Evolutionary conservation across 2,888 invertebrate species (phyloP), one percentile per base, ranked within the genome.

Genomic region (Lasioglossum pauxillum): DNA sequence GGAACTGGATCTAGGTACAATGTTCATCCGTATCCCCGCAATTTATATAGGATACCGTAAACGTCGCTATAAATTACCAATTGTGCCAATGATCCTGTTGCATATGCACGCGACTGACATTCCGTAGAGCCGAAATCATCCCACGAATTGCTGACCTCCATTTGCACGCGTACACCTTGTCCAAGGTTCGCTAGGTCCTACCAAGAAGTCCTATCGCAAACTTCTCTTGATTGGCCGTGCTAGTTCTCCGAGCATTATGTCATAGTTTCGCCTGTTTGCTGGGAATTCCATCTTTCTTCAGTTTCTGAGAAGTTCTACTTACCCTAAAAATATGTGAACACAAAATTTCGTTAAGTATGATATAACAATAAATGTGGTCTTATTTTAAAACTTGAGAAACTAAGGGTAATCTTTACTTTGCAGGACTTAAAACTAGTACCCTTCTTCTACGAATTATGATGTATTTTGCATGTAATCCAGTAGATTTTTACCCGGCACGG

Each of bases 181-280:
- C 78, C 80, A 81, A 74, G 87, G 81, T 85, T 87, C 84, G 79
- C 81, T 83, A 75, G 74, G 82, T 89, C 86, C 77, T 78, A 74
- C 77, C 79, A 75, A 83, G 74, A 89, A 90, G 82, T 83, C 84
- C 83, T 82, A 85, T 75, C 76, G 71, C 83, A 80, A 86, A 78
- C 86, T 89, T 77, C 88, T 81, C 86, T 89, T 93, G 92, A 93
- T 93, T 93, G 90, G 87, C 84, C 87, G 85, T 89, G 78, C 80
- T 77, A 86, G 76, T 79, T 75, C 44, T 53, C 76, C 27, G 69
- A 78, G 78, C 76, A 84, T 83, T 82, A 53, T 79, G 78, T 69
- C 57, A 64, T 53, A 38, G 44, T 57, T 57, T 77, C 74, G 74
- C 78, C 81, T 64, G 82, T 49, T 86, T 73, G 75, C 77, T 57